Evolutionary conservation across 2,113 vertebrate species (phyloP), one percentile per base, ranked within the genome.

Genomic region (Paramormyrops kingsleyae): DNA sequence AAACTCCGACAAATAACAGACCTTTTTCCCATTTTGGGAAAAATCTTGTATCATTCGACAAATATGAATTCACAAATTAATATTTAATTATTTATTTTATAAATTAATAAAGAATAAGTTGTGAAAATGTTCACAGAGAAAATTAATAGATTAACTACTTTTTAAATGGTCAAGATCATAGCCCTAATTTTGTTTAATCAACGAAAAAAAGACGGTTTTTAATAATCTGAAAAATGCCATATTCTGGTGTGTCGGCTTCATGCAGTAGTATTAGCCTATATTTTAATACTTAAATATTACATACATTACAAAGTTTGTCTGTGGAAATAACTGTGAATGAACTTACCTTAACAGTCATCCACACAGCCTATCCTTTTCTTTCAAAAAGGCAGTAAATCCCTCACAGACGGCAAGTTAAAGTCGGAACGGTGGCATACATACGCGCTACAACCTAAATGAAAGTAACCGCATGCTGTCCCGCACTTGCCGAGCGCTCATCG

Each of bases 401-500:
- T n/a, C 19, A n/a, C 3, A 46, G 46, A 27, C 46, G 4, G 21
- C 44, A 86, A 86, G 46, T 86, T 86, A 50, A 49, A 85, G 83
- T 80, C 24, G 13, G 50, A 8, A 87, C 85, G 39, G 89, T 17
- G 90, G 89, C 84, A 59, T 9, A 91, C 83, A 80, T 50, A 44
- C 42, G 89, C 47, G 88, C 47, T 91, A 91, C 77, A 47, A 31
- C 70, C 24, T 62, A 39, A 89, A 4, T 90, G 35, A 89, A 89
- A 89, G 21, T 52, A 83, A 19, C 91, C 90, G 17, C 90, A 88
- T 74, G 70, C 50, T 84, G 91, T 91, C 90, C 90, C 87, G 91
- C 93, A 88, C 94, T 94, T 92, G 88, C 92, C 89, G 91, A 91
- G 91, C 91, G 92, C 90, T 93, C 94, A 93, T 91, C 59, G 88